Evolutionary conservation across 2,797 vertebrate species (phyloP).

Genomic region (Eulemur mongoz): DNA sequence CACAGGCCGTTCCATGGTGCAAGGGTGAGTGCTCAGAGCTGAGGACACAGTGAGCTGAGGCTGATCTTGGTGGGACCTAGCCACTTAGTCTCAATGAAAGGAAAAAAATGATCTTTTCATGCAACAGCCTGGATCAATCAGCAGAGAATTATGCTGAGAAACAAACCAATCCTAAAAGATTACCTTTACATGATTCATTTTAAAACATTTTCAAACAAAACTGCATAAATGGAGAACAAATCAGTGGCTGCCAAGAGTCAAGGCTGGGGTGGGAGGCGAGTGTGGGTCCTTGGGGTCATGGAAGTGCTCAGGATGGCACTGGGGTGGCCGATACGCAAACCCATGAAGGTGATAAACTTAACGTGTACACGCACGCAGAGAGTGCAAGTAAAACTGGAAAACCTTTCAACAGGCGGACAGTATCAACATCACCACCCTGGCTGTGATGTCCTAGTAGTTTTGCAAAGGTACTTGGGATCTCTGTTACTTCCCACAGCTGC

Average conservation of each 20-base stretch:
- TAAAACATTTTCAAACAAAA: background rate
- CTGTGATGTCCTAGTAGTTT: background rate
- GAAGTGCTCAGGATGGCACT: background rate
- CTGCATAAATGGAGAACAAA: background rate
- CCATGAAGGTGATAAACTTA: background rate
- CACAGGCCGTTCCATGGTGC: accelerated
- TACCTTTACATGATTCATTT: background rate
- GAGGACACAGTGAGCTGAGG: background rate
- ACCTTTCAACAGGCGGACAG: background rate
- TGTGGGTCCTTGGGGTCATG: background rate
- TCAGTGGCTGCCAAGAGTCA: background rate
- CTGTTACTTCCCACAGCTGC: background rate
- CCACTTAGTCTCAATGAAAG: background rate
- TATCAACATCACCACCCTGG: background rate
- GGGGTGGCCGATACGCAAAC: background rate
- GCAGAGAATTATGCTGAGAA: background rate
- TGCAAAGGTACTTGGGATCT: background rate
- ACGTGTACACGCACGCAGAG: background rate
- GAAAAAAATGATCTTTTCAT: background rate
- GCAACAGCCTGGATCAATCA: background rate
- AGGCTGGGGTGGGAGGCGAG: background rate
- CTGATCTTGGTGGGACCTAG: background rate
- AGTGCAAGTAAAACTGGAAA: background rate
- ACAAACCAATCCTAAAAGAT: background rate
- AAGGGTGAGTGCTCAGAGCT: background rate